These are phyloP conservation scores for Acinonyx jubatus DNA, from an alignment of 2,113 vertebrate genomes.

Conservation along the genomic window DNA sequence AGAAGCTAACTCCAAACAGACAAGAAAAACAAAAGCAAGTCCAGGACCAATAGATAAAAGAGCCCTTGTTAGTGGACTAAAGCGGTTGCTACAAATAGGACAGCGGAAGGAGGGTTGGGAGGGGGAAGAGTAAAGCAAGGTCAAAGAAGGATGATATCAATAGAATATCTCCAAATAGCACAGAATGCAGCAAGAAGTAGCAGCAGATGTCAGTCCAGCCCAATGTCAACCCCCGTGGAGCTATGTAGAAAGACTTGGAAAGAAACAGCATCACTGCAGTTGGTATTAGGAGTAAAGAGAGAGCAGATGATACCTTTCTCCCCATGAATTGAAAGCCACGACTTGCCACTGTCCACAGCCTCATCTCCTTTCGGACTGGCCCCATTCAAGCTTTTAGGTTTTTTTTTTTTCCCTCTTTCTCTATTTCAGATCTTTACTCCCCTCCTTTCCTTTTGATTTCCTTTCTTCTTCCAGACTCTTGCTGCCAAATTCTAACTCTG, in stretches of 20 bases:
- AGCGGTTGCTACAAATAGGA: constrained; percentile 76
- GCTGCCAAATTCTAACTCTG: constrained; percentile 65
- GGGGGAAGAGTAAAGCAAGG: constrained; percentile 73
- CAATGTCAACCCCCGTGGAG: constrained; percentile 73
- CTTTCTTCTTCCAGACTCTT: constrained; percentile 54
- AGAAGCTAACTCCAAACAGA: constrained; percentile 58
- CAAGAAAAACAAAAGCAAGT: constrained; percentile 70
- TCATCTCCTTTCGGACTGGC: not conserved
- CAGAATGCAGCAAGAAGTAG: constrained; percentile 79
- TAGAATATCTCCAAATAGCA: constrained; percentile 77
- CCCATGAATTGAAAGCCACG: constrained; percentile 28
- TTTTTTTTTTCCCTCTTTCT: not conserved
- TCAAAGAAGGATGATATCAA: constrained; percentile 81
- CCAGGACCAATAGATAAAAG: constrained; percentile 64
- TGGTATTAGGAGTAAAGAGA: constrained; percentile 57
- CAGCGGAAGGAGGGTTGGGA: constrained; percentile 72
- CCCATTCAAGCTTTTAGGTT: not conserved
- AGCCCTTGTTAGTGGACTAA: constrained; percentile 69
- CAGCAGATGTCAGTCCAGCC: constrained; percentile 80
- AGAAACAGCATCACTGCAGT: constrained; percentile 72
- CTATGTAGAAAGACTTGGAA: constrained; percentile 78
- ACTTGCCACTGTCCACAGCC: constrained; percentile 42
- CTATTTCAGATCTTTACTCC: constrained; percentile 46
- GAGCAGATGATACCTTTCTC: constrained; percentile 68
- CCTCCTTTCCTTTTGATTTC: constrained; percentile 36